Evolutionary conservation across 2,888 invertebrate species (phyloP), one percentile per base, ranked within the genome.

Genomic region (Eupithecia insigniata): DNA sequence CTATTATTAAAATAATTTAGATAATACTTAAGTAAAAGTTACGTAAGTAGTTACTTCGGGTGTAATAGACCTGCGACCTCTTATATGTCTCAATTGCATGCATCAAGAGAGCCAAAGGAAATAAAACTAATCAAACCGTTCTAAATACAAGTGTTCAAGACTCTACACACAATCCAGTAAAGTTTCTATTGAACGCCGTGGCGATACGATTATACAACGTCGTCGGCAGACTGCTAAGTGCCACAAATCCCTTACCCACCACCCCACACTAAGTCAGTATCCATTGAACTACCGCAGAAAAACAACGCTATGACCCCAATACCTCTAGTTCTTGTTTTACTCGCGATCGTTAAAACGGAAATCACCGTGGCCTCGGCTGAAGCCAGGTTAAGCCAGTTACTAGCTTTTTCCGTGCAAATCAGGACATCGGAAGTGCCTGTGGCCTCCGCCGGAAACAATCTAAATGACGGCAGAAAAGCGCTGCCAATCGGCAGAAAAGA

Each of bases 171-270:
- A 92, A 92, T 92, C 92, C 90, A 86, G 90, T 92, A 90, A 89
- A 88, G 85, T 85, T 62, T 22, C 32, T 80, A 83, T 79, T 80
- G 55, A n/a, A 72, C 84, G 84, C 82, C 85, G 81, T 82, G 86
- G 85, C 89, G 90, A 90, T 90, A 91, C 90, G 87, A 89, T 89
- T 91, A 89, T 90, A 85, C 86, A 86, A 89, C 88, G 86, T 86
- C 83, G 88, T 80, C 85, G 89, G 93, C 93, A 93, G 93, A 93
- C 93, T 87, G 82, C 87, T 89, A 94, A 93, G 93, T 93, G 93
- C 93, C 89, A 92, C 90, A 93, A 93, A 93, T 93, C 93, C 93
- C 84, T 87, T 85, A 84, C 83, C 84, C 79, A 82, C 87, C 89
- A 80, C 83, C 81, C 80, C 77, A 77, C 75, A 73, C 69, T 79